Evolutionary conservation across 92 coral and sea anemone species (phyloP).

Genomic region (Phenganax subtilis): DNA sequence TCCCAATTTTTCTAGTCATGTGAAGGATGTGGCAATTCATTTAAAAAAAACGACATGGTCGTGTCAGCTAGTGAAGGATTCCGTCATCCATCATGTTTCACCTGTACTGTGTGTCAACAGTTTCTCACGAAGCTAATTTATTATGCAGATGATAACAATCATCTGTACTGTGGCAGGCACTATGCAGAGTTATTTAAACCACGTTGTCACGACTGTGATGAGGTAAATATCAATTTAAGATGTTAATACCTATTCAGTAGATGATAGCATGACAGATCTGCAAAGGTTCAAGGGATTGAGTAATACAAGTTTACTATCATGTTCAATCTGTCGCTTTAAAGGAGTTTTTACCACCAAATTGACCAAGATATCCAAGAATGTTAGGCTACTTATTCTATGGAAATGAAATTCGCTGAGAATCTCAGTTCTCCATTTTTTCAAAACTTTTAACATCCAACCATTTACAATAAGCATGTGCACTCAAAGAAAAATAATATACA

Average conservation of each 20-base stretch:
- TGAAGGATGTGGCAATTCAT: constrained; percentile 60
- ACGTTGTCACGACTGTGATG: constrained; percentile 96
- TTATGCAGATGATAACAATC: constrained; percentile 69
- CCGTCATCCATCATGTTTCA: constrained; percentile 98
- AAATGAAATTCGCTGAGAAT: too few species aligned
- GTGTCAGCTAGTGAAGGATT: constrained; percentile 81
- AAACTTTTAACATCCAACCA: not conserved
- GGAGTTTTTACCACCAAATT: not conserved
- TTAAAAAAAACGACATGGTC: constrained; percentile 67
- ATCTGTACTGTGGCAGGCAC: constrained; percentile 90
- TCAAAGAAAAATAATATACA: too few species aligned
- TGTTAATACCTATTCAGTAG: not conserved
- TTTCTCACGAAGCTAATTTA: constrained; percentile 80
- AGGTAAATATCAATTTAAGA: constrained; percentile 47
- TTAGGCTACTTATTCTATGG: not conserved
- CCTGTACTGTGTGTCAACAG: constrained; percentile 78
- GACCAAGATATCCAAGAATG: not conserved
- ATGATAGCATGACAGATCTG: not conserved
- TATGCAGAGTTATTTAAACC: constrained; percentile 90
- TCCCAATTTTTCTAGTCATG: constrained; percentile 51
- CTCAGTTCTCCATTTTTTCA: too few species aligned
- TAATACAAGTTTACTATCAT: too few species aligned
- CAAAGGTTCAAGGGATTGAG: too few species aligned
- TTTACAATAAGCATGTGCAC: not conserved
- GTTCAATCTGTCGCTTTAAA: not conserved